Evolutionary conservation across 2,888 invertebrate species (phyloP), one percentile per base, ranked within the genome.

Genomic region (Drosophila robusta): DNA sequence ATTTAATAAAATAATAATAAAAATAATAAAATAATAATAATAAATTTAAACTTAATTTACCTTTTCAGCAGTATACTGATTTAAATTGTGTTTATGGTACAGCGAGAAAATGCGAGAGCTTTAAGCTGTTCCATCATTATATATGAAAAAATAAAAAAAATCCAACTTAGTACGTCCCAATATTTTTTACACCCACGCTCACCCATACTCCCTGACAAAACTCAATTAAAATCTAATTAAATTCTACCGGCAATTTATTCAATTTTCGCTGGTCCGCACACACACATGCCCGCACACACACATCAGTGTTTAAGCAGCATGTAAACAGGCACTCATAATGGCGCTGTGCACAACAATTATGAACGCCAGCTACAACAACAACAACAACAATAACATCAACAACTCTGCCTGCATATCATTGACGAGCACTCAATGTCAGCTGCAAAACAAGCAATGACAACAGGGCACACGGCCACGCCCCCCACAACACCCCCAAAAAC

Each of bases 371-470:
- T 70, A 47, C 63, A 60, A 12, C 60, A 50, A 7, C 54, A 51
- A n/a, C 47, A 58, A 49, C 26, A 7, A 29, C 9, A 29, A 29
- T 29, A 29, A 29, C 29, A 29, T 29, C 36, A 55, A 18, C 47
- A 61, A 61, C 64, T 55, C 67, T 63, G 76, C 64, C 79, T 73
- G 87, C 83, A 87, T 85, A 85, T 87, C 88, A 86, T 86, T 78
- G 86, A 86, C 85, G 86, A 75, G 83, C 88, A 86, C 88, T 86
- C 88, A 78, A 85, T 85, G 89, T 85, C 85, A 85, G 69, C 68
- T 72, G 82, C 83, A 84, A 78, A 83, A 80, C 89, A 87, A 78
- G 83, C 87, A 84, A 70, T 78, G 89, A 83, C 89, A 87, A 80
- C 85, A 71, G 73, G 80, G 81, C 52, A 61, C 74, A 73, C 61